Base-by-base conservation (phyloP, 2,797 vertebrate genomes). In the Chiroxiphia lanceolata region DNA sequence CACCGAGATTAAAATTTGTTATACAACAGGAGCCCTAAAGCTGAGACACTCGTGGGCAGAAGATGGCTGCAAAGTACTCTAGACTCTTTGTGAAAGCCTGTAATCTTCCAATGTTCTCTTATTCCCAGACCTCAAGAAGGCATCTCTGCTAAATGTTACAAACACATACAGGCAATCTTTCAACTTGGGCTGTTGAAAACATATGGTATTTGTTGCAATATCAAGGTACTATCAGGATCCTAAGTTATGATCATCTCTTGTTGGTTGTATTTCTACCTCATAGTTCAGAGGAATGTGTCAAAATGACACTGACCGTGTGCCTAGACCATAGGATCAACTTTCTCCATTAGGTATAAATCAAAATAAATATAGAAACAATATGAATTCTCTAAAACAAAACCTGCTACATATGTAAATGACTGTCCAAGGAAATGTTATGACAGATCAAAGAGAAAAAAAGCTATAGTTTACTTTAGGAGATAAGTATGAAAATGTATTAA, bases 361-460 rank as follows among this genome's bases (percentile, higher is more conserved):
- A 90, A 88, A 77, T 45, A 94, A 91, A 91, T 81, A 90, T 2
- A 81, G 84, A 94, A 94, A 80, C 36, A 74, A 51, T 36, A 87
- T 38, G 15, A 89, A 90, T 29, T 65, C 34, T 45, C 56, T 63
- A 36, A 65, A 83, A 86, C 31, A 57, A 94, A 93, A 93, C 9
- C 8, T 56, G 20, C 42, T 82, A 74, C 83, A 74, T 29, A 72
- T 16, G 74, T 76, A 89, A 92, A 88, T 27, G 40, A 77, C 47
- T 70, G 83, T 21, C 47, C 19, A 92, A 88, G 48, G 80, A 95
- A 92, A 72, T 12, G 10, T 50, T 50, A 60, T 50, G 82, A 86
- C 87, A 96, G 71, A 95, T 86, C 69, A 94, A 94, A 94, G 75
- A 91, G n/a, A 40, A 83, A 63, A 14, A 74, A 82, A 79, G 36